Conservation (phyloP, 1,140 invertebrate genomes). For the Calycopis cecrops region DNA sequence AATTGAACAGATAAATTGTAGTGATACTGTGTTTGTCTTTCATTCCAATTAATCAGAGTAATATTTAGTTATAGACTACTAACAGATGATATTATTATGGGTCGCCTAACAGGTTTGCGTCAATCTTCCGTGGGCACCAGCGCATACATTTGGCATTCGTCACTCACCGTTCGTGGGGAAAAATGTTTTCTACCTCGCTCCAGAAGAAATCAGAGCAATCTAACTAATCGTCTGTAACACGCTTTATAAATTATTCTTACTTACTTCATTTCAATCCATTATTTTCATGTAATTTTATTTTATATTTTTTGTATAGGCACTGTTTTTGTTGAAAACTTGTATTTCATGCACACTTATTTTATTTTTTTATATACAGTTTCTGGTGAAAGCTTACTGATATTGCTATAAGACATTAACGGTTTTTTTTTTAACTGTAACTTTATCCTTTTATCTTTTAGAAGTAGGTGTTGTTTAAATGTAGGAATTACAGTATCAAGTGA, state of each 20-base stretch:
- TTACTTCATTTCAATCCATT: slow-evolving; percentile 14
- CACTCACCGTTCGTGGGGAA: slow-evolving; percentile 82
- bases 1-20: no score
- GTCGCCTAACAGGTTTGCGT: slow-evolving; percentile 60
- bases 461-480: background rate
- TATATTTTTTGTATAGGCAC: no score
- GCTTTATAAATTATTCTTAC: slow-evolving; percentile 26
- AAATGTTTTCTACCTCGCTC: slow-evolving; percentile 43
- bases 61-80: background rate
- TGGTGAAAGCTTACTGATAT: no score
- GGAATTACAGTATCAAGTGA: background rate
- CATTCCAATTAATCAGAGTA: no score
- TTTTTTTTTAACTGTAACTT: no score
- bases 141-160: slow-evolving; percentile 85
- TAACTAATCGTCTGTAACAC: slow-evolving; percentile 51
- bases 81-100: background rate
- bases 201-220: slow-evolving; percentile 51
- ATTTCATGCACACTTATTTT: no score
- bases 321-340: no score
- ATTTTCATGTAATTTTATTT: background rate
- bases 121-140: slow-evolving; percentile 74
- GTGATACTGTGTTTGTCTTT: no score
- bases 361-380: no score
- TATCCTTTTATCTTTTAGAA: no score
- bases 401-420: no score